phyloP scores from a whole-genome alignment of 2,113 vertebrate genomes.

The Circaetus cinerascens region DNA sequence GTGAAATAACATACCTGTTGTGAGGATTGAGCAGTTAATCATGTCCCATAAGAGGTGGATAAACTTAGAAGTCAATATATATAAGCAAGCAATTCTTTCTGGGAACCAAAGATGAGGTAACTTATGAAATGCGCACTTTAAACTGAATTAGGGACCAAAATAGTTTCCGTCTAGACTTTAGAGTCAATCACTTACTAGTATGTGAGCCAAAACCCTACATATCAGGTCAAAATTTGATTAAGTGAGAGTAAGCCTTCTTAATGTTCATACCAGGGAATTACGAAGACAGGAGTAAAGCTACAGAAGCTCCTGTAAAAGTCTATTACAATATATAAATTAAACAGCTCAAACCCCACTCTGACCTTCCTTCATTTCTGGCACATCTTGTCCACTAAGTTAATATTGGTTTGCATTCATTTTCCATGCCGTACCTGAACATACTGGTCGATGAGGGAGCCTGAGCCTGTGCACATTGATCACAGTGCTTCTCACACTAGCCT shows the following conservation, averaged over 20 bases:
- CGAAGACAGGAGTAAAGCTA: not conserved
- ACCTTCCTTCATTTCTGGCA: not conserved
- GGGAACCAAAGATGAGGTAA: not conserved
- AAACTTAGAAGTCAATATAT: not conserved
- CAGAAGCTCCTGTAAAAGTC: not conserved
- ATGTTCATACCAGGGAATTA: not conserved
- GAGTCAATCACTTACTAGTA: not conserved
- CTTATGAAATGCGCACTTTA: not conserved
- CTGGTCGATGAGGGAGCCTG: fast-evolving
- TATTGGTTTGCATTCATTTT: not conserved
- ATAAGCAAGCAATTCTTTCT: not conserved
- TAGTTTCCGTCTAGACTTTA: not conserved
- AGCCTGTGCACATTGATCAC: fast-evolving
- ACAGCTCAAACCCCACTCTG: not conserved
- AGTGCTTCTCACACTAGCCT: not conserved
- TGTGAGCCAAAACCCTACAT: not conserved
- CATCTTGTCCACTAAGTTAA: not conserved
- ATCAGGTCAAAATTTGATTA: not conserved
- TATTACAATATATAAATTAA: not conserved
- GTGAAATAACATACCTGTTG: not conserved
- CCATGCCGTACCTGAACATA: fast-evolving
- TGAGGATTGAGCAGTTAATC: not conserved
- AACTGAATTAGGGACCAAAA: not conserved
- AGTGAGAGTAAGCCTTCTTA: not conserved
- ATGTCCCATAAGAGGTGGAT: not conserved